Evolutionary conservation across 2,113 vertebrate species (phyloP).

Genomic region (Lagopus leucura): DNA sequence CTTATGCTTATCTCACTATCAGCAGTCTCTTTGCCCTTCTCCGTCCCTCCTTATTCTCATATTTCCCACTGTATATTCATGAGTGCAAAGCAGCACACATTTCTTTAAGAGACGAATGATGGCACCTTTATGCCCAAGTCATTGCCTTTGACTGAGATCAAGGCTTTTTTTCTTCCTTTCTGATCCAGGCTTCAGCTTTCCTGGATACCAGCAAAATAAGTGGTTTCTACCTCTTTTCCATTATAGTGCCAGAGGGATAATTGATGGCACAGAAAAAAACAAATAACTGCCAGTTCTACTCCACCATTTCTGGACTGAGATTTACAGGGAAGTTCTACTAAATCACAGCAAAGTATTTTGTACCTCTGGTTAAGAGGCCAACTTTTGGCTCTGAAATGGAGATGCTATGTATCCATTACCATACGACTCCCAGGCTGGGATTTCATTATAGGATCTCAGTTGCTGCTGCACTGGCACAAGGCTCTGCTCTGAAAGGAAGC

Average conservation of each 20-base stretch:
- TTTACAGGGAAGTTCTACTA: background rate
- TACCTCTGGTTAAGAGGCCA: background rate
- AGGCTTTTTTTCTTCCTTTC: background rate
- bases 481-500: background rate
- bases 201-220: background rate
- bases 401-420: background rate
- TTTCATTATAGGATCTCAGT: background rate
- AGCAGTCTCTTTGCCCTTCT: background rate
- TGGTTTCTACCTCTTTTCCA: background rate
- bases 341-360: background rate
- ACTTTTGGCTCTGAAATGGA: background rate
- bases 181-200: background rate
- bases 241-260: fast-evolving
- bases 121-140: background rate
- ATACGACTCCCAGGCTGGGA: background rate
- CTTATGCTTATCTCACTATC: too few species aligned
- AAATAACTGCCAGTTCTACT: background rate
- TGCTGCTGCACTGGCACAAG: background rate
- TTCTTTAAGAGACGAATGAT: background rate
- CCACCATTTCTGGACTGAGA: background rate
- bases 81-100: background rate
- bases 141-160: background rate
- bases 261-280: background rate
- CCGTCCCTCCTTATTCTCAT: background rate
- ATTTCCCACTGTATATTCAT: background rate